A percentile compares a stretch with the other conserved stretches of the same genome.
These are phyloP conservation scores for Albula goreensis DNA, from an alignment of 2,113 vertebrate genomes.

Conservation along the genomic window DNA sequence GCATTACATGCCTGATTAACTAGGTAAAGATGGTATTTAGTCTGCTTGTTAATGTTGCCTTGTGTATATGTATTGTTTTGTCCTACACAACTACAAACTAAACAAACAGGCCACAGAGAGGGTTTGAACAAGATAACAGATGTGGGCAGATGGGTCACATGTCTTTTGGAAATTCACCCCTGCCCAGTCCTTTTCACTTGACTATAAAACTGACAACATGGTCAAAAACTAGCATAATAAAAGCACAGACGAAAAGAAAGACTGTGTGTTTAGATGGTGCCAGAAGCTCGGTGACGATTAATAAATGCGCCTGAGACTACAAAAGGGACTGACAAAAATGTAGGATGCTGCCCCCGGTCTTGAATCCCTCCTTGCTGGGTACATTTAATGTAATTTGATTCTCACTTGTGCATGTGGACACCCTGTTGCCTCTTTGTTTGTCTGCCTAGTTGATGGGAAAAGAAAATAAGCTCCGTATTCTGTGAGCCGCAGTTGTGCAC, in stretches of 20 bases:
- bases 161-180: conserved; percentile 68
- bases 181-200: conserved; percentile 66
- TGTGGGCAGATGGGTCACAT: conserved; percentile 77
- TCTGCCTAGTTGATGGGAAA: conserved; percentile 67
- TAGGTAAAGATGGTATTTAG: neutral
- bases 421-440: conserved; percentile 76
- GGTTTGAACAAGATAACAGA: conserved; percentile 65
- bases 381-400: conserved; percentile 65
- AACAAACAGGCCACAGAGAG: conserved; percentile 68
- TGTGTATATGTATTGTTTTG: conserved; percentile 67
- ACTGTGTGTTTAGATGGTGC: conserved; percentile 72
- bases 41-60: conserved; percentile 44
- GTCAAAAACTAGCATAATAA: conserved; percentile 78
- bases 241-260: conserved; percentile 55
- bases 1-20: neutral
- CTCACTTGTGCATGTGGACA: conserved; percentile 60
- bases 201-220: conserved; percentile 73
- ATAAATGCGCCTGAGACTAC: conserved; percentile 74
- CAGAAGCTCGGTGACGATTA: conserved; percentile 75
- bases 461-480: conserved; percentile 53
- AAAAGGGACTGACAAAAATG: conserved; percentile 70
- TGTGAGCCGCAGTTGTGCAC: neutral
- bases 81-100: conserved; percentile 77
- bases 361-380: conserved; percentile 65
- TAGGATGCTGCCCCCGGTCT: conserved; percentile 51